These are phyloP conservation scores for Nemapogon koenigi DNA, from an alignment of 2,888 invertebrate genomes.

Conservation along the genomic window DNA sequence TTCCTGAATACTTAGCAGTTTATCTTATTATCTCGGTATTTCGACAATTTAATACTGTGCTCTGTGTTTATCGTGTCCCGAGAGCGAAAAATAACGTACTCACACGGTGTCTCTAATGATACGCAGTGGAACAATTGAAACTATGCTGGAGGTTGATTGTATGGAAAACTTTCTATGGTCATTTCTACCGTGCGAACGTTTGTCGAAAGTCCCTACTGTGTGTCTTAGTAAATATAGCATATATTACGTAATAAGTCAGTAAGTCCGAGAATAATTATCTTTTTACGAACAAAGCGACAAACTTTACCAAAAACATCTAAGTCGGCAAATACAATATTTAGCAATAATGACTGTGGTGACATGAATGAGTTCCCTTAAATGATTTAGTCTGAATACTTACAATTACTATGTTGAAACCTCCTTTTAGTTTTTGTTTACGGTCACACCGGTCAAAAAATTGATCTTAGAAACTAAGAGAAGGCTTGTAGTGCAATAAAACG, in stretches of 20 bases:
- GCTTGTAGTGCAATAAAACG: too few relatives aligned
- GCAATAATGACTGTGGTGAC: constrained; percentile 18
- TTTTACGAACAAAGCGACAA: constrained; percentile 19
- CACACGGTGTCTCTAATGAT: background rate
- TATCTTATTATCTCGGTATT: background rate
- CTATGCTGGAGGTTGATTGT: constrained; percentile 12
- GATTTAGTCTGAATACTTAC: too few relatives aligned
- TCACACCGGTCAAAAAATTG: too few relatives aligned
- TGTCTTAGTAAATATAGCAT: constrained; percentile 14
- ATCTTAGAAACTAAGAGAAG: too few relatives aligned
- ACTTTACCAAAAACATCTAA: constrained; percentile 17
- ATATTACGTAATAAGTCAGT: constrained; percentile 15
- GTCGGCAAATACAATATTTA: constrained; percentile 21
- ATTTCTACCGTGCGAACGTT: constrained; percentile 13
- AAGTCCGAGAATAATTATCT: constrained; percentile 21
- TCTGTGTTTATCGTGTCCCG: background rate
- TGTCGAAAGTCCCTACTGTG: constrained; percentile 13
- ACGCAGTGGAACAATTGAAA: constrained; percentile 3
- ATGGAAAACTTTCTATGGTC: constrained; percentile 17
- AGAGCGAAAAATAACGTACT: background rate
- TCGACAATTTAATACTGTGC: background rate
- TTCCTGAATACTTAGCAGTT: too few relatives aligned
- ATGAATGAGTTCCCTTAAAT: constrained; percentile 24
- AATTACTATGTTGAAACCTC: too few relatives aligned
- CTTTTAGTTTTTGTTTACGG: too few relatives aligned